These are phyloP conservation scores for Circaetus gallicus DNA, from an alignment of 2,113 vertebrate species.

Conservation along the genomic window DNA sequence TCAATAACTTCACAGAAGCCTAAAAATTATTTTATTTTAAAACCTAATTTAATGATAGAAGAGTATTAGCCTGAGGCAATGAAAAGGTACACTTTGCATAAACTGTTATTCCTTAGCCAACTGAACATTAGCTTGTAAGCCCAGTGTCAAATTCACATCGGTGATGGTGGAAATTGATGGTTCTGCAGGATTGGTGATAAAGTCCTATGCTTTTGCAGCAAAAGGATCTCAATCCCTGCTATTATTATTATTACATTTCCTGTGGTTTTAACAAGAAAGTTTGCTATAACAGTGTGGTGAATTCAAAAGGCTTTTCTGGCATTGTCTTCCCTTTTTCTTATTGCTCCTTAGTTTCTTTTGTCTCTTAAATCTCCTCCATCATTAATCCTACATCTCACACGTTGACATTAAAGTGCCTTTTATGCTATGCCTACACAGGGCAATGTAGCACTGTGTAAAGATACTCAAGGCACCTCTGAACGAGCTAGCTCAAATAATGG, in stretches of 20 bases:
- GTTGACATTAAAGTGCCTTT: not conserved
- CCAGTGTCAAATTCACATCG: not conserved
- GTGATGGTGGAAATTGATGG: not conserved
- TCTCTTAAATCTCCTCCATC: not conserved
- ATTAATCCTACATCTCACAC: not conserved
- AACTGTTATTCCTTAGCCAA: not conserved
- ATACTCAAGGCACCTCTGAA: not conserved
- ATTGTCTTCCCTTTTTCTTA: not conserved
- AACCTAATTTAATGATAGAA: not conserved
- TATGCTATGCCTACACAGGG: not conserved
- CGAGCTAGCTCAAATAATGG: not conserved
- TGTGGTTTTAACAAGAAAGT: not conserved
- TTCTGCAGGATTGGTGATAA: not conserved
- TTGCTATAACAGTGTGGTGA: not conserved
- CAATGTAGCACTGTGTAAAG: not conserved
- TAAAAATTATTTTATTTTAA: not conserved
- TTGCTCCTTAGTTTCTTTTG: not conserved
- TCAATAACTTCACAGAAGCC: not conserved
- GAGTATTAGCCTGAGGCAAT: not conserved
- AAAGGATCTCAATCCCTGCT: not conserved
- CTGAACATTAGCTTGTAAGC: not conserved
- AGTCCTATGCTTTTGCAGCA: not conserved
- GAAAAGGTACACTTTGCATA: not conserved
- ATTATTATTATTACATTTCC: not conserved
- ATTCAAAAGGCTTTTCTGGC: not conserved